These are phyloP conservation scores for Ephydatia muelleri DNA, from an alignment of 37 sponge, comb jelly and placozoan genomes.

Conservation along the genomic window DNA sequence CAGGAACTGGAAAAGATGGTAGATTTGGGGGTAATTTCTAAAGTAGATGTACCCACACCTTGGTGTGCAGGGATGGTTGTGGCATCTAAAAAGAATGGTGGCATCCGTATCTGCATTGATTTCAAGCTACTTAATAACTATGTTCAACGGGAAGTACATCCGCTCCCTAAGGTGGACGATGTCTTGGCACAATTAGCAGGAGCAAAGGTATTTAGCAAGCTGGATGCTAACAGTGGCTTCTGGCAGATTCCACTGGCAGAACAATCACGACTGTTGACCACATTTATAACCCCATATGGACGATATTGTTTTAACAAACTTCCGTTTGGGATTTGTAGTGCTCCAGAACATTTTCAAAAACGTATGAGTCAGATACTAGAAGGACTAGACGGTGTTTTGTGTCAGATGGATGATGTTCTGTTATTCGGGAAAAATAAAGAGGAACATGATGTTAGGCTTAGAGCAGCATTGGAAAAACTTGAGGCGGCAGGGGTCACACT, in stretches of 20 bases:
- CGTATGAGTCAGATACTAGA: constrained; percentile 25
- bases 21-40: constrained; percentile 44
- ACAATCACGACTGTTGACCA: constrained; percentile 28
- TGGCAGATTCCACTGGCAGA: constrained; percentile 52
- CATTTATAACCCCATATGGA: constrained; percentile 50
- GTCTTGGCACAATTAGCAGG: constrained; percentile 51
- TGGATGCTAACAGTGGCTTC: constrained; percentile 60
- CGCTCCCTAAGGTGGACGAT: constrained; percentile 63
- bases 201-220: constrained; percentile 46
- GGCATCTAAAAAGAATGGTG: constrained; percentile 28
- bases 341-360: constrained; percentile 41
- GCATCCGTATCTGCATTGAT: constrained; percentile 54
- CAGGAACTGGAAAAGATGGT: constrained; percentile 32
- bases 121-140: constrained; percentile 44
- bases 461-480: constrained; percentile 9
- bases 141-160: constrained; percentile 52
- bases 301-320: constrained; percentile 42
- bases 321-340: constrained; percentile 49
- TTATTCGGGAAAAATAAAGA: constrained; percentile 15
- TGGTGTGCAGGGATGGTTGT: constrained; percentile 73
- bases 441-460: constrained; percentile 31
- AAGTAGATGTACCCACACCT: constrained; percentile 43
- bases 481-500: constrained; percentile 49
- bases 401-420: constrained; percentile 34
- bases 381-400: constrained; percentile 45